A percentile compares a stretch with the other conserved stretches of the same genome.
phyloP scores from a whole-genome alignment of 92 coral and sea anemone genomes.

The Porites evermanni region DNA sequence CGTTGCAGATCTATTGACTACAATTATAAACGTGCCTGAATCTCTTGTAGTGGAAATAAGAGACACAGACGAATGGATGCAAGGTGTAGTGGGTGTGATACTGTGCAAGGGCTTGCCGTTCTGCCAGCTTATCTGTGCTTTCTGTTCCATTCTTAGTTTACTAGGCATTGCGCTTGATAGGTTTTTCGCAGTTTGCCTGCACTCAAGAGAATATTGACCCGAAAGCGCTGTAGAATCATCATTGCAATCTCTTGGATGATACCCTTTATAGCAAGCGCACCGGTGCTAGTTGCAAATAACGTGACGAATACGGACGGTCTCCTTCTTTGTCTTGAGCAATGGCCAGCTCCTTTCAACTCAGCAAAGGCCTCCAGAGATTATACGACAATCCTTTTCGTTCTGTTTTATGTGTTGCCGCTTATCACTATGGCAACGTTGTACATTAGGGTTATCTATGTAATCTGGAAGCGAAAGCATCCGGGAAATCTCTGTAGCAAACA shows the following conservation, averaged over 20 bases:
- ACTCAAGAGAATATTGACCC: constrained; percentile 63
- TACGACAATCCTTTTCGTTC: constrained; percentile 64
- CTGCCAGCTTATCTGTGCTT: constrained; percentile 67
- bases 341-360: constrained; percentile 74
- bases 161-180: constrained; percentile 80
- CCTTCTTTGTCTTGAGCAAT: constrained; percentile 65
- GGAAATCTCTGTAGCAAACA: constrained; percentile 43
- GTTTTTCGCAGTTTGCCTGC: constrained; percentile 70
- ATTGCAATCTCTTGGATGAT: constrained; percentile 70
- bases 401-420: constrained; percentile 66
- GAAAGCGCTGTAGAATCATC: constrained; percentile 57
- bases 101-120: constrained; percentile 70
- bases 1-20: constrained; percentile 67
- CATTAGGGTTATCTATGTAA: constrained; percentile 47
- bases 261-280: constrained; percentile 66
- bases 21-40: constrained; percentile 70
- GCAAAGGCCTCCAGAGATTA: constrained; percentile 61
- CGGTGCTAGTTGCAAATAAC: constrained; percentile 71
- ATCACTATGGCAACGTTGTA: constrained; percentile 46
- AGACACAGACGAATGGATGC: constrained; percentile 40
- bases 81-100: constrained; percentile 40
- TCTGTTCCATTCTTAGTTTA: constrained; percentile 78
- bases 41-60: constrained; percentile 48
- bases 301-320: constrained; percentile 23
- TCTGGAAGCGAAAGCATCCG: constrained; percentile 62